phyloP scores from a whole-genome alignment of 2,888 invertebrate genomes.

The Heliconius cydno region DNA sequence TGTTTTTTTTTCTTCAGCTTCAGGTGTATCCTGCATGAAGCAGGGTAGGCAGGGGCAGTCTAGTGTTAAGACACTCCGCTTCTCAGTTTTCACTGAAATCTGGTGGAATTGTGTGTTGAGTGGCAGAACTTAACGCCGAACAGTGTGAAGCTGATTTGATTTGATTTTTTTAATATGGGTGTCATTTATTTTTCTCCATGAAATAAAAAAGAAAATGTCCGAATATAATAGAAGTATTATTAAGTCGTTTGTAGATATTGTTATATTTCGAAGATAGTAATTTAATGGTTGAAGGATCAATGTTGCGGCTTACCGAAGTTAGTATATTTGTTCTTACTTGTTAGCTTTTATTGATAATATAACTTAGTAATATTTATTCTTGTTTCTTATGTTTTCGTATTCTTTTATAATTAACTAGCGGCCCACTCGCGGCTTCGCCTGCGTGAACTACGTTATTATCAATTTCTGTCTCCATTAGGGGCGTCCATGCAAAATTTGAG shows the following conservation, averaged over 20 bases:
- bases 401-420: background rate
- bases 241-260: background rate
- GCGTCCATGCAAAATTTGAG: no score
- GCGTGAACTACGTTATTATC: no score
- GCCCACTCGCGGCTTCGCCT: no score
- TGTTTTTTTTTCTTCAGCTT: background rate
- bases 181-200: background rate
- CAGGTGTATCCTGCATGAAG: background rate
- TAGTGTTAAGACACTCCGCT: background rate
- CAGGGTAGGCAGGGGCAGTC: background rate
- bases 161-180: no score
- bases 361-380: background rate
- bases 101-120: no score
- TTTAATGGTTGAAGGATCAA: background rate
- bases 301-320: constrained; percentile 14
- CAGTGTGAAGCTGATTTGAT: no score
- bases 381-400: background rate
- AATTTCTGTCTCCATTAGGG: no score
- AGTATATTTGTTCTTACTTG: constrained; percentile 9
- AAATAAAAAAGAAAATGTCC: background rate
- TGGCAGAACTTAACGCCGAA: no score
- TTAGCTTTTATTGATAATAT: constrained; percentile 14
- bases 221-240: background rate
- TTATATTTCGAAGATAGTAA: constrained; percentile 3
- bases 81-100: no score